Base-by-base conservation (phyloP, 1,140 invertebrate species). In the Platyscapa corneri region DNA sequence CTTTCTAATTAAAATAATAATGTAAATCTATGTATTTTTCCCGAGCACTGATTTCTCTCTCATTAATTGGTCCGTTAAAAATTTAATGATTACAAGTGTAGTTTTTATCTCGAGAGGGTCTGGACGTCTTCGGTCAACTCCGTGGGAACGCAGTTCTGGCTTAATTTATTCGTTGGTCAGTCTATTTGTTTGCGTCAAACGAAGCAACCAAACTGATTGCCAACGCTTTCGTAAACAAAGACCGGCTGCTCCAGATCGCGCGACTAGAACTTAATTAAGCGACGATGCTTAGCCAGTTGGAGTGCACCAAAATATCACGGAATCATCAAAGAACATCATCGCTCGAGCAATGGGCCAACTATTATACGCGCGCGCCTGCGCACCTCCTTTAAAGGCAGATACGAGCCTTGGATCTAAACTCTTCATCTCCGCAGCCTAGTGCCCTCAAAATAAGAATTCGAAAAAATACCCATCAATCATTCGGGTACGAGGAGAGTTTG, bases 391-490 rank as follows among this genome's bases (percentile, higher is more conserved):
- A 12, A 46, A 46, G 42, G 42, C 6, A 10, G 18, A 56, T 56
- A 6, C 10, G 18, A 16, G 18, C 53, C 18, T 20, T 14, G 3
- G 53, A 56, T 56, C 53, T 56, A 46, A 12, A 7, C 42, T 46
- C 6, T 46, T 46, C 6, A 60, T 60, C 56, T 27, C 23, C 14
- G 23, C 2, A 60, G 23, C 23, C 56, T 60, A 60, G 56, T 60
- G 56, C 56, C 10, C 23, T 6, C 2, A 2, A 60, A 27, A 27
- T 7, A 27, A 27, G 20, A 27, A 3, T 60, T 27, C 5, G 20
- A 75, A 75, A 75, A 75, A 75, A 75, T 18, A 0, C 1, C 39
- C 72, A 75, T 75, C 72, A 27, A 75, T 75, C 72, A 75, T 8
- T 46, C 34, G 39, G 12, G 27, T 3, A 1, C 53, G n/a, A n/a